Base-by-base conservation (phyloP, 1,140 invertebrate genomes). In the Aphelenchoides besseyi region DNA sequence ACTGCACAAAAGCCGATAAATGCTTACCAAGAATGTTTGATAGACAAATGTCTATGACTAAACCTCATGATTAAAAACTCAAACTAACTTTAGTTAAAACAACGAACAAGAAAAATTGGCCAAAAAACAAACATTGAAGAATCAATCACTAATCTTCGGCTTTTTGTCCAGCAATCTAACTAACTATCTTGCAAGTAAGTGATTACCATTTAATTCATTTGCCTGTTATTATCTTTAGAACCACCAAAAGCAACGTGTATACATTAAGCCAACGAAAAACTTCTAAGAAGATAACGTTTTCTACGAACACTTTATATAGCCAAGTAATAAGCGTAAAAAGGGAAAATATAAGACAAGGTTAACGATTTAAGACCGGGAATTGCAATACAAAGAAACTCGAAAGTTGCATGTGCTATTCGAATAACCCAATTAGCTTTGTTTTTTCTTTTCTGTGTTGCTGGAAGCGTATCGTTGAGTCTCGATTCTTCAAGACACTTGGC, bases 251-350 rank as follows among this genome's bases (percentile, higher is more conserved):
- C 37, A 41, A 41, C n/a, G n/a, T n/a, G n/a, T n/a, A n/a, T n/a
- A n/a, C n/a, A n/a, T n/a, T n/a, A n/a, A n/a, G n/a, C n/a, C n/a
- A 48, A 48, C 41, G 41, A 16, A 12, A 48, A 48, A 48, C 41
- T 23, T 23, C 12, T 23, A 48, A 48, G 41, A 48, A 48, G 41
- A 48, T 23, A 23, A 48, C 12, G 12, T 12, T 23, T 48, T 23
- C 12, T 12, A 23, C 41, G 41, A 23, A 48, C 41, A 48, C 12
- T 48, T 74, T 57, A 74, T 52, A 74, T 55, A 26, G 62, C 73
- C n/a, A 77, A 69, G 62, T 79, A 78, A 37, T 71, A 76, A 35
- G 75, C 75, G 66, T 79, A 77, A 53, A 73, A 72, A 23, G 75
- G 75, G 48, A 77, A 77, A 28, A 77, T 23, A 28, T 79, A 23